These are phyloP conservation scores for Trichoplusia ni DNA, from an alignment of 1,140 invertebrate species.

Conservation along the genomic window DNA sequence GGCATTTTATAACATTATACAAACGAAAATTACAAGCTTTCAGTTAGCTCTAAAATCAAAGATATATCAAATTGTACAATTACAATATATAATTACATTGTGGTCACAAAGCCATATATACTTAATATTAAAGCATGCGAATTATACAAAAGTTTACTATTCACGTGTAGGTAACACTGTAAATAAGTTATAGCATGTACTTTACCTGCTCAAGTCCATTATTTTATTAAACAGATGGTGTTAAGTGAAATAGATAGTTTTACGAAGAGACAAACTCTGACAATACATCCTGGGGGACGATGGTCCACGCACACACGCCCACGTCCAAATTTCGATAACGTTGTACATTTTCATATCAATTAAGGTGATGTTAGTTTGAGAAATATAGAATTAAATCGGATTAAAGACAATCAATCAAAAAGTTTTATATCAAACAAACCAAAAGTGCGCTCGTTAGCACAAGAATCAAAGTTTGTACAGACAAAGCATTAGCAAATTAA, in stretches of 20 bases:
- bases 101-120: not conserved
- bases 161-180: not conserved
- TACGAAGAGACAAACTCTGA: too few species aligned
- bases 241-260: too few species aligned
- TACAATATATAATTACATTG: not conserved
- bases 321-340: too few species aligned
- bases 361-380: not conserved
- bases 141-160: conserved; percentile 12
- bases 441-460: conserved; percentile 37
- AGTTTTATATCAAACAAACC: conserved; percentile 13
- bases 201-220: too few species aligned
- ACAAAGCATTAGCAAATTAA: conserved; percentile 70
- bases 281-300: too few species aligned
- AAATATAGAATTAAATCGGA: not conserved
- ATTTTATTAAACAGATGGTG: too few species aligned
- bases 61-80: not conserved
- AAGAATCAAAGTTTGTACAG: conserved; percentile 28
- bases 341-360: too few species aligned
- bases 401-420: not conserved
- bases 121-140: conserved; percentile 40
- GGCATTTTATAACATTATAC: not conserved
- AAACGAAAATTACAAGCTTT: not conserved
- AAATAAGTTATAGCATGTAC: not conserved
- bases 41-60: not conserved
- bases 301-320: too few species aligned